These are phyloP conservation scores for Chaetodon trifascialis DNA, from an alignment of 2,113 vertebrate genomes.

Conservation along the genomic window DNA sequence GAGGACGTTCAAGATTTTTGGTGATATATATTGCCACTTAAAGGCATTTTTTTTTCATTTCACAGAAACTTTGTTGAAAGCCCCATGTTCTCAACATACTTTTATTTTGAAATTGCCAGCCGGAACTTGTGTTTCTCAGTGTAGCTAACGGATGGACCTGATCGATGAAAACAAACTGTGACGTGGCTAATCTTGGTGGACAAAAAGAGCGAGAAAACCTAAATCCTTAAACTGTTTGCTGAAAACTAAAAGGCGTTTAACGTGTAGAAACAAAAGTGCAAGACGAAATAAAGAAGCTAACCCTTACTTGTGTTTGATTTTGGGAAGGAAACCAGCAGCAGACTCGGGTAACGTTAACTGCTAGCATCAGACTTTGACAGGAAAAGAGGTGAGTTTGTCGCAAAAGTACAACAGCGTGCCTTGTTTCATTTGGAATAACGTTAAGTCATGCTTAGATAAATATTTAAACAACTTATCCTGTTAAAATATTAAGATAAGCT, in stretches of 20 bases:
- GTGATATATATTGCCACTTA: fast-evolving
- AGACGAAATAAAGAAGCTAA: background rate
- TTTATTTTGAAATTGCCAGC: constrained; percentile 43
- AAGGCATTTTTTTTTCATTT: background rate
- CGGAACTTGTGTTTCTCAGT: background rate
- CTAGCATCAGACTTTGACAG: constrained; percentile 53
- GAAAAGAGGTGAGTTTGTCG: constrained; percentile 39
- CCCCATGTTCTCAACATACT: fast-evolving
- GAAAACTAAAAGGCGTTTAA: background rate
- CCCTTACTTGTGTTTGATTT: background rate
- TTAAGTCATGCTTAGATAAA: background rate
- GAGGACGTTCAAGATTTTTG: fast-evolving
- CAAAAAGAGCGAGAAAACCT: background rate
- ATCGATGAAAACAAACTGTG: constrained; percentile 55
- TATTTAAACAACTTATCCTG: background rate
- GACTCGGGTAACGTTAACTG: constrained; percentile 3
- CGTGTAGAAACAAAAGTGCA: fast-evolving
- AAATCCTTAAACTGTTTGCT: background rate
- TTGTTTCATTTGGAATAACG: background rate
- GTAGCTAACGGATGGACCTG: fast-evolving
- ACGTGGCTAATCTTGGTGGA: constrained; percentile 70
- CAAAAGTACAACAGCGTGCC: background rate
- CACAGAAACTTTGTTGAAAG: background rate
- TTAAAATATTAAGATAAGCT: background rate
- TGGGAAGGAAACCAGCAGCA: background rate